Evolutionary conservation across 1,140 invertebrate genomes (phyloP).

Genomic region (Phymorhynchus buccinoides): DNA sequence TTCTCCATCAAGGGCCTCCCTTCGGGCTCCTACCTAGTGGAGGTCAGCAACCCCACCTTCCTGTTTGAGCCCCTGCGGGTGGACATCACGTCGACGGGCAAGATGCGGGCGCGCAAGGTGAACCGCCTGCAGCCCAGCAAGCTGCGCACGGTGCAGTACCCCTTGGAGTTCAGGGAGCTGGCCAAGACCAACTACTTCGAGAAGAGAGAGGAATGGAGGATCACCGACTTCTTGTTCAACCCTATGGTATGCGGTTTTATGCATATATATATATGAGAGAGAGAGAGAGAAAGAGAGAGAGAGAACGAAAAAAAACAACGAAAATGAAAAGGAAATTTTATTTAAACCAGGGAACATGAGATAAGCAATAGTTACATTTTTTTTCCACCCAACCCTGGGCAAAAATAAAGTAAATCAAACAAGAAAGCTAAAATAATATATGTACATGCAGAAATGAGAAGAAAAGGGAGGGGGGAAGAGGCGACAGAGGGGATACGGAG

Average conservation of each 20-base stretch:
- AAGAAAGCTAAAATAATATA: too few species aligned
- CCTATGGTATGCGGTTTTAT: slow-evolving; percentile 92
- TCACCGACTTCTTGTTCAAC: slow-evolving; percentile 95
- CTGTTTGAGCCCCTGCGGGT: slow-evolving; percentile 77
- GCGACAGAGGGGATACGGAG: too few species aligned
- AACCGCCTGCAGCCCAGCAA: slow-evolving; percentile 94
- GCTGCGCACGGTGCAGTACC: slow-evolving; percentile 83
- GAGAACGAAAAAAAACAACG: too few species aligned
- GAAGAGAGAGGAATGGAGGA: slow-evolving; percentile 91
- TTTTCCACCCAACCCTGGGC: too few species aligned
- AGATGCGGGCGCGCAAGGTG: slow-evolving; percentile 93
- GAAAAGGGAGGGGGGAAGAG: too few species aligned
- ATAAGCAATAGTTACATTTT: too few species aligned
- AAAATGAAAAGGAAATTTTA: too few species aligned
- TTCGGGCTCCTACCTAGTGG: slow-evolving; percentile 94
- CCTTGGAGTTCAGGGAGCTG: slow-evolving; percentile 88
- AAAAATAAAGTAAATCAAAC: too few species aligned
- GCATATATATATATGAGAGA: too few species aligned
- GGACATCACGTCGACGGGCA: slow-evolving; percentile 79
- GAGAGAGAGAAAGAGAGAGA: too few species aligned
- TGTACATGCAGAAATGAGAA: too few species aligned
- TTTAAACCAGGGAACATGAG: too few species aligned
- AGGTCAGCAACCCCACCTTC: slow-evolving; percentile 92
- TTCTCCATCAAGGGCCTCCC: slow-evolving; percentile 92
- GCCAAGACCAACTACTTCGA: slow-evolving; percentile 93